Conservation (phyloP, 2,888 invertebrate species). For the Gandaritis pyraliata region DNA sequence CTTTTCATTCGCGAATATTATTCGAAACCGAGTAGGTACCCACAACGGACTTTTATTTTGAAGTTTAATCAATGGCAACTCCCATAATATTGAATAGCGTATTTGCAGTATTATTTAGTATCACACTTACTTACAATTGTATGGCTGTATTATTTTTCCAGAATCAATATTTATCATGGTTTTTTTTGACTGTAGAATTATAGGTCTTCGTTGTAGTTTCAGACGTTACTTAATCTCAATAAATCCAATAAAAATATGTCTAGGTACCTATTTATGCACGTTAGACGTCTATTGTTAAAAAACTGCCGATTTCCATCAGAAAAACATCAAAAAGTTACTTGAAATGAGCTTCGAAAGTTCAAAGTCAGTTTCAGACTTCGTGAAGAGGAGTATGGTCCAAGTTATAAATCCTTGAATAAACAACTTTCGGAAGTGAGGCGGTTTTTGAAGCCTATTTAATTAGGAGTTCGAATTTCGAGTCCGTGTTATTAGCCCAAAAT, state of each 20-base stretch:
- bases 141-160: too few species aligned
- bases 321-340: constrained; percentile 4
- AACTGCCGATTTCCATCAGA: too few species aligned
- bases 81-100: too few species aligned
- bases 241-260: too few species aligned
- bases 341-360: constrained; percentile 15
- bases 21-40: constrained; percentile 47
- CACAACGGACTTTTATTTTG: constrained; percentile 33
- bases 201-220: too few species aligned
- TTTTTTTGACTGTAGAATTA: too few species aligned
- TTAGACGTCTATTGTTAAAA: too few species aligned
- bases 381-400: constrained; percentile 18
- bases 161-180: too few species aligned
- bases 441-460: constrained; percentile 33
- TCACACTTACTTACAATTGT: too few species aligned
- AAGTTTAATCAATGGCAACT: constrained; percentile 2
- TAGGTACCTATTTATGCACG: too few species aligned
- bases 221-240: too few species aligned
- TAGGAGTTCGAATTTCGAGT: constrained; percentile 16
- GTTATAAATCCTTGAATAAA: constrained; percentile 29
- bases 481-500: not conserved
- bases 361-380: constrained; percentile 19
- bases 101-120: too few species aligned
- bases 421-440: constrained; percentile 23
- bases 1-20: constrained; percentile 61